These are phyloP conservation scores for Paratrypauchen microcephalus DNA, from an alignment of 2,797 vertebrate genomes.

Conservation along the genomic window DNA sequence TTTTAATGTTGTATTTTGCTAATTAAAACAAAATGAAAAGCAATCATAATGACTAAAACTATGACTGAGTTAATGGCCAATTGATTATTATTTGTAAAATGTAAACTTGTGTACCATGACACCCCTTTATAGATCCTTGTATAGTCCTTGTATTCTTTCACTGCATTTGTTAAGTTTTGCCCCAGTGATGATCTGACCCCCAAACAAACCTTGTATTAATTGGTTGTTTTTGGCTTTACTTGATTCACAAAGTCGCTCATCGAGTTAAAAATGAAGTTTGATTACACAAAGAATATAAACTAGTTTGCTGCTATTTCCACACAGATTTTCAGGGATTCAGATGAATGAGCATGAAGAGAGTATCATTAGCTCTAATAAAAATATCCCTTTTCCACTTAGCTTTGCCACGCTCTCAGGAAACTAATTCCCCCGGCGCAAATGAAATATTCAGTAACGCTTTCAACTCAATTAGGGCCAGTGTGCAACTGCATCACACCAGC, in stretches of 20 bases:
- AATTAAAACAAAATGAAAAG: no score
- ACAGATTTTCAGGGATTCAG: constrained; percentile 37
- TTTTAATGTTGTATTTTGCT: no score
- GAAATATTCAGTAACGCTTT: constrained; percentile 67
- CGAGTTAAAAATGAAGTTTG: constrained; percentile 43
- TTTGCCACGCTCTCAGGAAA: constrained; percentile 49
- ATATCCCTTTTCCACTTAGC: constrained; percentile 41
- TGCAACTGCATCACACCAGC: constrained; percentile 33
- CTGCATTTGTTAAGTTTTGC: constrained; percentile 44
- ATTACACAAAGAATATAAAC: constrained; percentile 47
- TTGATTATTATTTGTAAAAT: neutral
- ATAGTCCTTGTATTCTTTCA: constrained; percentile 21
- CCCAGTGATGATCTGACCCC: constrained; percentile 44
- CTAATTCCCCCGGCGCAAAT: constrained; percentile 58
- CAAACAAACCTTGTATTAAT: constrained; percentile 55
- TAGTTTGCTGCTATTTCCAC: constrained; percentile 32
- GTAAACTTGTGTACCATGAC: neutral
- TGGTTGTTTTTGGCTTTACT: constrained; percentile 39
- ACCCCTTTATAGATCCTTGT: neutral
- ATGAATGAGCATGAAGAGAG: constrained; percentile 37
- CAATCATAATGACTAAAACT: no score
- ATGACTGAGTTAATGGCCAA: no score
- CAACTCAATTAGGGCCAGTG: constrained; percentile 58
- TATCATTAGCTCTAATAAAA: constrained; percentile 53
- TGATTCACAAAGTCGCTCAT: constrained; percentile 38